Conservation (phyloP, 2,888 invertebrate genomes). For the Lithosia quadra region DNA sequence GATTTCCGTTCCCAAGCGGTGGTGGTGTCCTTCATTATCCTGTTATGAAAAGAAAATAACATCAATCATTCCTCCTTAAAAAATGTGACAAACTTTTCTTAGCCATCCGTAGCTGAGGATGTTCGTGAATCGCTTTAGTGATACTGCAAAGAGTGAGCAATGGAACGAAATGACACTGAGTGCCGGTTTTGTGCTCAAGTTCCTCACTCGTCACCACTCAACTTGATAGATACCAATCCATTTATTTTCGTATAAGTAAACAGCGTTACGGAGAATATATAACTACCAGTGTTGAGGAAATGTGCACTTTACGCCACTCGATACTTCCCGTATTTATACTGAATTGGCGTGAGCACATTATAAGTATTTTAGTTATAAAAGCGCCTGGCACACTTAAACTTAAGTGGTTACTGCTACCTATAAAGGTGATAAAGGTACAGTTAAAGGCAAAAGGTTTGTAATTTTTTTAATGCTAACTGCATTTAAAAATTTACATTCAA, state of each 20-base stretch:
- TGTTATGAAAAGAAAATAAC: slow-evolving; percentile 29
- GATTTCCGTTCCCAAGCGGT: slow-evolving; percentile 17
- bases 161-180: neutral
- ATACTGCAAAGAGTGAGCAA: neutral
- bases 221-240: slow-evolving; percentile 54
- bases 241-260: slow-evolving; percentile 39
- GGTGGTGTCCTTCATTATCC: slow-evolving; percentile 26
- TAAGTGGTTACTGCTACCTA: neutral
- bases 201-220: slow-evolving; percentile 52
- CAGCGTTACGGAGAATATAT: neutral
- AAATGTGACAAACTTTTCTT: neutral
- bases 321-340: neutral
- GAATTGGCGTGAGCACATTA: neutral
- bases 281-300: neutral
- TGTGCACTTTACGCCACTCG: neutral
- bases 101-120: neutral
- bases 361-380: neutral
- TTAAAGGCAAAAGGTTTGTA: no score
- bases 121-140: neutral
- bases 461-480: no score
- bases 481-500: no score
- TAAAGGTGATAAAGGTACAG: no score
- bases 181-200: slow-evolving; percentile 31
- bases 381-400: no score
- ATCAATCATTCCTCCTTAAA: slow-evolving; percentile 27